Conservation (phyloP, 2,797 vertebrate species). For the Oceanodroma leucorhoa region DNA sequence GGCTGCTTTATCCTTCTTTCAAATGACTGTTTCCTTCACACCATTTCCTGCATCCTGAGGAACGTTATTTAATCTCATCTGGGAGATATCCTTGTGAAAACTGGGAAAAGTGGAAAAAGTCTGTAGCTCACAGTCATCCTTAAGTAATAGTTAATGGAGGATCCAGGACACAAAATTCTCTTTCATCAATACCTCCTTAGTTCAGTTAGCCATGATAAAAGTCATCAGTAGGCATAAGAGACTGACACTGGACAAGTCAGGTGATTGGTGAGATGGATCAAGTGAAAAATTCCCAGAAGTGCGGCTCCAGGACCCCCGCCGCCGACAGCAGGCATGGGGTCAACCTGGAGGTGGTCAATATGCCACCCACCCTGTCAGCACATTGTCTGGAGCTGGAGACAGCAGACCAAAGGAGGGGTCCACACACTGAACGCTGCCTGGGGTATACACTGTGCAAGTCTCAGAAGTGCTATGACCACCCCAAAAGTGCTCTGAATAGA, state of each 20-base stretch:
- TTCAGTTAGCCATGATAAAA: background rate
- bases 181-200: background rate
- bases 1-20: background rate
- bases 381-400: accelerated
- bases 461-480: background rate
- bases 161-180: background rate
- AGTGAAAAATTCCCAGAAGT: background rate
- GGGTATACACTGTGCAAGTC: background rate
- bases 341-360: background rate
- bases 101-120: background rate
- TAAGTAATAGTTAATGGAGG: background rate
- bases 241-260: background rate
- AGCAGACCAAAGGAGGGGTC: accelerated
- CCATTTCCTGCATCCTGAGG: background rate
- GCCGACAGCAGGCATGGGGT: background rate
- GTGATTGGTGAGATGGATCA: background rate
- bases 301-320: accelerated
- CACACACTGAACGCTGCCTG: accelerated
- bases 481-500: background rate
- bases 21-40: background rate
- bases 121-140: background rate
- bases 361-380: background rate
- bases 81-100: background rate
- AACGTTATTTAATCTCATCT: background rate
- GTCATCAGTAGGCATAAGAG: background rate